phyloP scores from a whole-genome alignment of 2,888 invertebrate genomes.

The Philaethria dido region DNA sequence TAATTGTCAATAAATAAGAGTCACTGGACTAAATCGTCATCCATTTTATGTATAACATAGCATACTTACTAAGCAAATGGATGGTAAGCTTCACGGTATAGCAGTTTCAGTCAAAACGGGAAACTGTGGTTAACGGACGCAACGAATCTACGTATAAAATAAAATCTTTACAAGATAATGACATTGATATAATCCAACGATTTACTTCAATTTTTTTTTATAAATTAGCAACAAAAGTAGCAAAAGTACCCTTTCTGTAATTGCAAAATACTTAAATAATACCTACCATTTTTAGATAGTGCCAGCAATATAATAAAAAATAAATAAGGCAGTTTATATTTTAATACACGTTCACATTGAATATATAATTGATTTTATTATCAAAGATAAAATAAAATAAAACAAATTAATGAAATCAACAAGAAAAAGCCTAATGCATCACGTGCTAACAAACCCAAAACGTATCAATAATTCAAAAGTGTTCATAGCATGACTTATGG shows the following conservation, averaged over 20 bases:
- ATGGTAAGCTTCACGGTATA: slow-evolving; percentile 43
- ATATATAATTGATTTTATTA: background rate
- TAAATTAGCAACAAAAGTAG: background rate
- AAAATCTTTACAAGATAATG: slow-evolving; percentile 34
- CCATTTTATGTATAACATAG: slow-evolving; percentile 43
- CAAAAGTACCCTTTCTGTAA: background rate
- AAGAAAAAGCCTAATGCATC: slow-evolving; percentile 37
- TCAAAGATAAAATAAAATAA: slow-evolving; percentile 5
- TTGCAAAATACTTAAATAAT: background rate
- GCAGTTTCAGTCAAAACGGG: slow-evolving; percentile 44
- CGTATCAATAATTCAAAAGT: slow-evolving; percentile 43
- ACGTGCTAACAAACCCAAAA: slow-evolving; percentile 40
- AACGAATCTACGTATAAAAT: slow-evolving; percentile 42
- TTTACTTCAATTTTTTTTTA: background rate
- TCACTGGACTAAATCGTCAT: slow-evolving; percentile 43
- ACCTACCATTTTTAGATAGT: background rate
- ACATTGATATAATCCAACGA: slow-evolving; percentile 2
- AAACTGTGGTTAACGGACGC: slow-evolving; percentile 42
- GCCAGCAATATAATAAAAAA: background rate
- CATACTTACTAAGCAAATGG: slow-evolving; percentile 41
- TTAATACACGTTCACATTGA: background rate
- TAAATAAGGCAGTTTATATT: background rate
- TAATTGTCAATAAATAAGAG: slow-evolving; percentile 23
- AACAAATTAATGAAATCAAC: slow-evolving; percentile 34
- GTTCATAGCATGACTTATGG: slow-evolving; percentile 41